These are phyloP conservation scores for Lamellibrachia luymesi DNA, from an alignment of 1,140 invertebrate genomes.

Conservation along the genomic window DNA sequence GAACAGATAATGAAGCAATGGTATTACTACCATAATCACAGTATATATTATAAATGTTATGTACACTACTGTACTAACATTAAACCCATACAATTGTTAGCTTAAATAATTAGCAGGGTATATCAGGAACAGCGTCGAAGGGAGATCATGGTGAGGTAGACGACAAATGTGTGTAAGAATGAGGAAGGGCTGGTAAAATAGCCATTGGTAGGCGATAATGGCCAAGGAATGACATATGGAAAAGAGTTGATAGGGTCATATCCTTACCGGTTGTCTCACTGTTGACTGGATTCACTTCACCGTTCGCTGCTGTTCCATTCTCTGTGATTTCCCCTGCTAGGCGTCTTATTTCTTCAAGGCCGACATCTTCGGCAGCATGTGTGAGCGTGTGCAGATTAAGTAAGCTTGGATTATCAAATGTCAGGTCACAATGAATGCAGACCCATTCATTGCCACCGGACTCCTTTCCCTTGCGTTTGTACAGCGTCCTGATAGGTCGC, in stretches of 20 bases:
- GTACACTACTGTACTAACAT: not conserved
- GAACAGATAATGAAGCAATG: too few relatives aligned
- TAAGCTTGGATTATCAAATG: conserved; percentile 61
- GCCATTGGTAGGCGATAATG: too few relatives aligned
- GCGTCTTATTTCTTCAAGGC: not conserved
- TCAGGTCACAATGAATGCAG: conserved; percentile 62
- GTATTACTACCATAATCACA: too few relatives aligned
- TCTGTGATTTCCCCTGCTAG: not conserved
- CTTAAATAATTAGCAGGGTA: not conserved
- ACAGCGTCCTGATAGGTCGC: conserved; percentile 47
- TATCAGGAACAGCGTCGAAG: not conserved
- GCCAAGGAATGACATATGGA: too few relatives aligned
- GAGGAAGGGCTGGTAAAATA: too few relatives aligned
- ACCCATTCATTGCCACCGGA: conserved; percentile 58
- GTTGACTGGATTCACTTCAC: not conserved
- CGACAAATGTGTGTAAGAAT: too few relatives aligned
- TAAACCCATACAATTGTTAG: not conserved
- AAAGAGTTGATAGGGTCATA: not conserved
- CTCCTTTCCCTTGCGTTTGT: conserved; percentile 42
- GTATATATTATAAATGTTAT: too few relatives aligned
- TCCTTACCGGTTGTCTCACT: not conserved
- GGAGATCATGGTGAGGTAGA: too few relatives aligned
- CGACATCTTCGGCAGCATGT: conserved; percentile 54
- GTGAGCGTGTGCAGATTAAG: conserved; percentile 63
- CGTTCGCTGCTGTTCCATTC: not conserved